Percentiles rank a stretch among this genome's conserved stretches.
phyloP scores from a whole-genome alignment of 2,113 vertebrate genomes.

The Tricholaema leucomelas region DNA sequence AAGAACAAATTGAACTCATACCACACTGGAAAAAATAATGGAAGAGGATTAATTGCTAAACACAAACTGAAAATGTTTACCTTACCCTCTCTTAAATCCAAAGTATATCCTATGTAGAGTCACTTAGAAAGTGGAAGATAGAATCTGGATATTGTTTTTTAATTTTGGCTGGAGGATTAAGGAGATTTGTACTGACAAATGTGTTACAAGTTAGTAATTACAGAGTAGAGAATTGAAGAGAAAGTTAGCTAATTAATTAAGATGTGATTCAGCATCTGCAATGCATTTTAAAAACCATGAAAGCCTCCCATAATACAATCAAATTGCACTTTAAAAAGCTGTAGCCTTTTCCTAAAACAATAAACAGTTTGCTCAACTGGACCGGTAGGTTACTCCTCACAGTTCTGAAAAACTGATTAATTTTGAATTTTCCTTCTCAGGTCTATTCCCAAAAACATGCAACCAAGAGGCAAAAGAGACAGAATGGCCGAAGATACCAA shows the following conservation, averaged over 20 bases:
- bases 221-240: not conserved
- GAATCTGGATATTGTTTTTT: not conserved
- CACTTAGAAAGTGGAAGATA: not conserved
- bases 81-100: not conserved
- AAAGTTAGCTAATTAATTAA: not conserved
- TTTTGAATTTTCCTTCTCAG: not conserved
- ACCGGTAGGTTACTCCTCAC: not conserved
- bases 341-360: not conserved
- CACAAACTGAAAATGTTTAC: not conserved
- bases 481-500: not conserved
- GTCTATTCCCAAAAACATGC: not conserved
- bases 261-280: not conserved
- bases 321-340: not conserved
- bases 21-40: not conserved
- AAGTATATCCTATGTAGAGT: not conserved
- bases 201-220: not conserved
- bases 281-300: not conserved
- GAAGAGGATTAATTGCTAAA: not conserved
- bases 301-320: not conserved
- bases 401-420: not conserved
- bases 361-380: not conserved
- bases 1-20: constrained; percentile 25
- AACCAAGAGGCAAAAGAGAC: not conserved
- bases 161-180: not conserved
- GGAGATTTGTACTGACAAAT: not conserved